Evolutionary conservation across 2,888 invertebrate species (phyloP), one percentile per base, ranked within the genome.

Genomic region (Meteorus colon): DNA sequence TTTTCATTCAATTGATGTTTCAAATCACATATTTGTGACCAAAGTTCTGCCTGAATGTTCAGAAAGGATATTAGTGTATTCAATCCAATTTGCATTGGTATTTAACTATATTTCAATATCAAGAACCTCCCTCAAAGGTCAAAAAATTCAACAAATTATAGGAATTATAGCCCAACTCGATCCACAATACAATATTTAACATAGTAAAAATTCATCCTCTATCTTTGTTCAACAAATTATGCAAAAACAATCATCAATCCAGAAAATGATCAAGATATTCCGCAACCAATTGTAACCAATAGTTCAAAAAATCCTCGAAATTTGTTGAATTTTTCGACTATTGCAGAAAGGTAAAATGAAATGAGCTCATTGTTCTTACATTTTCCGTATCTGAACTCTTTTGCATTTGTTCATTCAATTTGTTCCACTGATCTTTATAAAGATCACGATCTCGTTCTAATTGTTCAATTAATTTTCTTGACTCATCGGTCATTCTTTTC

Each of bases 391-490:
- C 86, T 31, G 86, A 82, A 34, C 82, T 76, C 78, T 86, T 89
- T 73, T 84, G 86, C 62, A 87, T 82, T 78, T 90, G 88, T 72
- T 91, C 90, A 71, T 89, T 86, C 29, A 90, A 79, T 78, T 88
- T 89, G 45, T 89, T 89, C 80, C 90, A 92, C 81, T 92, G 91
- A 29, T 89, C 89, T 86, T 89, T 90, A 78, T 91, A 92, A 84
- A 90, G 90, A 81, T 92, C 91, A 65, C 91, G 89, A 85, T 92
- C 92, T 10, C 87, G 81, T 79, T 89, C 88, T n/a, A 90, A 74
- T 73, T 86, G 86, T 71, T 89, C 88, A 73, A 90, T 79, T 24
- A 82, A 82, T 31, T 85, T 84, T 76, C 86, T 84, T 59, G 88
- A 76, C 82, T 89, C 75, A 70, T 37, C 73, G 14, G 80, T 80